phyloP scores from a whole-genome alignment of 2,888 invertebrate genomes.

The Eristalinus aeneus region DNA sequence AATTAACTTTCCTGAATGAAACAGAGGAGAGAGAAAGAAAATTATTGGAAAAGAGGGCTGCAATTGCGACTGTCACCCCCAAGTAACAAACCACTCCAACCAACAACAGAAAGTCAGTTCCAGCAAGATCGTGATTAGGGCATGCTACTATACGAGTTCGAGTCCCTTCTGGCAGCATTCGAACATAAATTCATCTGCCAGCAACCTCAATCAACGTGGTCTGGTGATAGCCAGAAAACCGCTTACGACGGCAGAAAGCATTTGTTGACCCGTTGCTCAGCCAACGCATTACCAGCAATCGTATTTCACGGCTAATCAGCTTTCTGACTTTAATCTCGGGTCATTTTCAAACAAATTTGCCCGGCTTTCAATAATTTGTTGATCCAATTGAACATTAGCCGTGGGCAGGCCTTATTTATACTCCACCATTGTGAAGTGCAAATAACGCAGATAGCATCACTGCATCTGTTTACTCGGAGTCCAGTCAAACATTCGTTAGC shows the following conservation, averaged over 20 bases:
- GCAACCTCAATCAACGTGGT: background rate
- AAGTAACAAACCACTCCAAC: too few relatives aligned
- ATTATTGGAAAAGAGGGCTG: too few relatives aligned
- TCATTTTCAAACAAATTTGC: slow-evolving; percentile 17
- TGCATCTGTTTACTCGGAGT: slow-evolving; percentile 36
- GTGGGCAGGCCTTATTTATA: slow-evolving; percentile 25
- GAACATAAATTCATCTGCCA: too few relatives aligned
- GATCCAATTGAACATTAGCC: slow-evolving; percentile 54
- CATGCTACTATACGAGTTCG: too few relatives aligned
- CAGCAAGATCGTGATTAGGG: too few relatives aligned
- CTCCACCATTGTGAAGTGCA: background rate
- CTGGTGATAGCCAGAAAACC: background rate
- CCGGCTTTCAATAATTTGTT: slow-evolving; percentile 38
- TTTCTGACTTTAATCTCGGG: background rate
- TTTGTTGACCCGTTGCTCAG: background rate
- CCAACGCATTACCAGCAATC: background rate
- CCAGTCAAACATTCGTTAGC: slow-evolving; percentile 50
- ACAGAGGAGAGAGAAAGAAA: too few relatives aligned
- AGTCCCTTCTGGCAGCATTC: too few relatives aligned
- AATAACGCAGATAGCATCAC: slow-evolving; percentile 41
- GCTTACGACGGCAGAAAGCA: background rate
- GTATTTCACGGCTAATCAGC: slow-evolving; percentile 2
- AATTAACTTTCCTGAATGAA: too few relatives aligned
- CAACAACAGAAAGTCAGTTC: too few relatives aligned
- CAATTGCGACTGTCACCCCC: too few relatives aligned